Evolutionary conservation across 1,140 invertebrate species (phyloP), one percentile per base, ranked within the genome.

Genomic region (Heliconius nattereri): DNA sequence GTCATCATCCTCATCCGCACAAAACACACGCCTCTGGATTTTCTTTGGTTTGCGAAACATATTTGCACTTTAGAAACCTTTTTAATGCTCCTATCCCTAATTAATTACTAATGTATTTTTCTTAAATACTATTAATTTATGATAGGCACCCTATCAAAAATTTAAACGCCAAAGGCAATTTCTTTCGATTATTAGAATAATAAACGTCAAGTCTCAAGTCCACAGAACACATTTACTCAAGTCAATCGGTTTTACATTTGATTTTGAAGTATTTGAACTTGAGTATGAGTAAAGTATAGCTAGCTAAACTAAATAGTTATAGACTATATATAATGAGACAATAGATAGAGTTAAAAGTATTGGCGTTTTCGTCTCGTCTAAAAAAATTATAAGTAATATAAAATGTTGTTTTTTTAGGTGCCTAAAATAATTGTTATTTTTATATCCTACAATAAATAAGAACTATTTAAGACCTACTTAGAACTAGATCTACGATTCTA

Each of bases 1-100:
- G 76, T 96, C 96, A 79, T 97, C 96, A 75, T 97, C 96, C 78
- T 97, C 96, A 73, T 97, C 96, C 85, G 97, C 97, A 76, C 96
- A 96, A 84, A 97, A 96, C 54, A 97, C 96, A 82, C 98, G 96
- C 80, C 96, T 95, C 85, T 98, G 96, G 84, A 98, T 96, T 94
- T 97, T 98, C 88, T 98, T 97, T 8, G 98, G 98, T 94, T 98
- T 98, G 85, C 97, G 97, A 95, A 98, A 98, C 75, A 98, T 90
- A 37, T 37, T 81, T 40, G 29, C 40, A 76, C 75, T 71, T 13
- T 11, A 29, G 3, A 7, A 13, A 29, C 9, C 9, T 66, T 29
- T 45, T 66, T 16, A 23, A 66, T 66, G 11, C 13, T 26, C 23
- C 29, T 66, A 66, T 66, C 29, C n/a, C 29, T 29, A 11, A 66